Evolutionary conservation across 2,113 vertebrate genomes (phyloP).

Genomic region (Phainopepla nitens): DNA sequence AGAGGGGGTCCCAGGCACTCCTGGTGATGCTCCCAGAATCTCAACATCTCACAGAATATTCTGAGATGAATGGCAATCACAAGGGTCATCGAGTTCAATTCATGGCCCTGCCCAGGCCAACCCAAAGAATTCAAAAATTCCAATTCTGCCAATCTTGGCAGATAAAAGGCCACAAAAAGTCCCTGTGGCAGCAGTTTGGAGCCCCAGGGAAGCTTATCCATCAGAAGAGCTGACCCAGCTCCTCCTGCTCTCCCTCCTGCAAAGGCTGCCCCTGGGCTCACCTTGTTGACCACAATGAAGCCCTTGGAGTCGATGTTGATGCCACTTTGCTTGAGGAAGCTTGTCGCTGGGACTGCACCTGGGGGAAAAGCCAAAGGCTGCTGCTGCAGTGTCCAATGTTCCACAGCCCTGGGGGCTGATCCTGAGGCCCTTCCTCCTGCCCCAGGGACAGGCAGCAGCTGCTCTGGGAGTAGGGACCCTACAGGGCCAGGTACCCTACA

Average conservation of each 20-base stretch:
- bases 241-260: not conserved
- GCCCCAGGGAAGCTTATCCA: not conserved
- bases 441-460: not conserved
- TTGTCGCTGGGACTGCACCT: slow-evolving; percentile 89
- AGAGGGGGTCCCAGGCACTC: not conserved
- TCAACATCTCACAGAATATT: not conserved
- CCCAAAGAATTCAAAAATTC: not conserved
- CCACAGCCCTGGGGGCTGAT: not conserved
- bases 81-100: not conserved
- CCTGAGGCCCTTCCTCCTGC: not conserved
- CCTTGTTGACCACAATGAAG: slow-evolving; percentile 95
- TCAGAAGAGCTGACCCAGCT: not conserved
- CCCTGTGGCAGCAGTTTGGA: not conserved
- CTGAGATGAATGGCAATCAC: not conserved
- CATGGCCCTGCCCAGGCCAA: not conserved
- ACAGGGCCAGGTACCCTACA: not conserved
- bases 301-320: slow-evolving; percentile 90
- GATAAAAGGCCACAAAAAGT: not conserved
- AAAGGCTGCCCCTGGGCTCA: slow-evolving; percentile 7
- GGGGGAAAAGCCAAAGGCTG: not conserved
- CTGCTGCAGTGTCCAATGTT: fast-evolving
- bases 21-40: not conserved
- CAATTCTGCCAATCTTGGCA: not conserved
- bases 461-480: not conserved
- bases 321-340: slow-evolving; percentile 91